Percentiles rank a stretch among this genome's conserved stretches.
Evolutionary conservation across 2,888 invertebrate species (phyloP).

Genomic region (Iphiclides podalirius): DNA sequence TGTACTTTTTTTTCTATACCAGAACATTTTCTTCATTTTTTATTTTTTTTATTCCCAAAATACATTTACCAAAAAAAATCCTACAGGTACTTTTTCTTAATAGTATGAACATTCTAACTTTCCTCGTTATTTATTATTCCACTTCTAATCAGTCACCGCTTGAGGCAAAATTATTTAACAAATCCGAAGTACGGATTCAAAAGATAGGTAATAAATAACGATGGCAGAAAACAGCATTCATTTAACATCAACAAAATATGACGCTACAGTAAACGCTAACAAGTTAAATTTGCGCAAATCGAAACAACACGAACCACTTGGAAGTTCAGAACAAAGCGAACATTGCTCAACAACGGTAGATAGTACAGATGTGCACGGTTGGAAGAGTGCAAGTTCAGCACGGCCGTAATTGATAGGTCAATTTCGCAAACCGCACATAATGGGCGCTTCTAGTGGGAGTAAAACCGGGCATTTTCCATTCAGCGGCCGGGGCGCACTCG

Average conservation of each 20-base stretch:
- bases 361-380: too few relatives aligned
- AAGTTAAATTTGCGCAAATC: neutral
- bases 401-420: constrained; percentile 22
- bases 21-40: too few relatives aligned
- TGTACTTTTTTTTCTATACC: too few relatives aligned
- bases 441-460: constrained; percentile 19
- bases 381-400: constrained; percentile 5
- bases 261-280: neutral
- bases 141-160: too few relatives aligned
- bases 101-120: too few relatives aligned
- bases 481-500: constrained; percentile 35
- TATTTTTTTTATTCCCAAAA: too few relatives aligned
- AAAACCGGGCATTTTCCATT: constrained; percentile 26
- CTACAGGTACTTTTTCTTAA: too few relatives aligned
- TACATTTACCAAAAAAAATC: too few relatives aligned
- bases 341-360: neutral
- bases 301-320: neutral
- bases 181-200: too few relatives aligned
- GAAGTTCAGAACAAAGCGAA: neutral
- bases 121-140: too few relatives aligned
- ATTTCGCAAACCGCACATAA: constrained; percentile 22
- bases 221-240: neutral
- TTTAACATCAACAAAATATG: neutral
- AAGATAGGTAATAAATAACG: too few relatives aligned
- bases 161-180: too few relatives aligned